Percentiles rank a stretch among this genome's conserved stretches.
Conservation (phyloP, 2,113 vertebrate genomes). For the Pelvicachromis taeniatus region DNA sequence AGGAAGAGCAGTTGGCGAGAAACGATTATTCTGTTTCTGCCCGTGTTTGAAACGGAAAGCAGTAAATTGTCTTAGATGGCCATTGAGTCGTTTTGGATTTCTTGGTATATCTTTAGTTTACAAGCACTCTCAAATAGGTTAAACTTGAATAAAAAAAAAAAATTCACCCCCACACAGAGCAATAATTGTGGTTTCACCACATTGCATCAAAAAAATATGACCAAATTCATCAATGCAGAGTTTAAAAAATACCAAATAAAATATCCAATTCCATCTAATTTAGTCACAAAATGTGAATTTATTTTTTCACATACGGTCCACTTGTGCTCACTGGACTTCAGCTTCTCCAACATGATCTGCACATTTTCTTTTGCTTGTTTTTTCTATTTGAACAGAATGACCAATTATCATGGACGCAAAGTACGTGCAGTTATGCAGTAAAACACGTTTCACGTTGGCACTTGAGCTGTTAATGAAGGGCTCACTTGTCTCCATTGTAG, state of each 20-base stretch:
- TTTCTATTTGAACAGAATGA: background rate
- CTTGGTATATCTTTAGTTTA: background rate
- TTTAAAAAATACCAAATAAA: background rate
- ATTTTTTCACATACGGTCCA: background rate
- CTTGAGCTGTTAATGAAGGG: background rate
- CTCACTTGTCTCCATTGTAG: background rate
- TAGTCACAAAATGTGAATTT: background rate
- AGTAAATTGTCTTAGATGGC: background rate
- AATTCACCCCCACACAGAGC: background rate
- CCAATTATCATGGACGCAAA: background rate
- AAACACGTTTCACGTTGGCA: background rate
- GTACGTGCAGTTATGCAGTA: background rate
- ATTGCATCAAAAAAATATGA: background rate
- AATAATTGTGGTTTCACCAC: background rate
- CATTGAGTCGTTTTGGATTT: conserved; percentile 2
- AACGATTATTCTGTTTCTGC: conserved; percentile 1
- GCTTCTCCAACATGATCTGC: background rate
- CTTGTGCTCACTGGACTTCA: background rate
- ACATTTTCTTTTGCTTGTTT: background rate
- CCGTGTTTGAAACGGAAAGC: background rate
- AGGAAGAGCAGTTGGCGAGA: background rate
- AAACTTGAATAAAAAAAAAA: no score
- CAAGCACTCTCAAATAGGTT: background rate
- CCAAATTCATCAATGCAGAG: background rate
- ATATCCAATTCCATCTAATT: background rate